phyloP scores from a whole-genome alignment of 2,888 invertebrate genomes.

The Orthonychiurus folsomi region DNA sequence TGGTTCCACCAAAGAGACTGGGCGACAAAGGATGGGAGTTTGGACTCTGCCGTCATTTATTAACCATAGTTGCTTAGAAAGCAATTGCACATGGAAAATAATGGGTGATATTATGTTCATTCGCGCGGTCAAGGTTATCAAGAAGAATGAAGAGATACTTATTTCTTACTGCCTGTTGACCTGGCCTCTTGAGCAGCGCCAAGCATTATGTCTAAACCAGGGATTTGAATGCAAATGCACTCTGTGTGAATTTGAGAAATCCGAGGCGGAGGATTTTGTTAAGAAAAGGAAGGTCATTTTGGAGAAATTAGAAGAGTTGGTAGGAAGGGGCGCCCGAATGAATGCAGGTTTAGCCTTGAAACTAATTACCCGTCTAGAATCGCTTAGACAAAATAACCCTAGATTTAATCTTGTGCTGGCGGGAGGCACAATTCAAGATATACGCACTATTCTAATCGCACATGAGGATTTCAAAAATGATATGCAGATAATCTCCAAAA shows the following conservation, averaged over 20 bases:
- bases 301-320: no score
- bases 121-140: not conserved
- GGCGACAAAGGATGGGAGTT: not conserved
- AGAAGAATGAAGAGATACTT: not conserved
- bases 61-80: slow-evolving; percentile 4
- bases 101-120: not conserved
- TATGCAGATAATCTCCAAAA: not conserved
- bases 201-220: not conserved
- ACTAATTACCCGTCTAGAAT: no score
- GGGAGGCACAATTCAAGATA: not conserved
- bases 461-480: no score
- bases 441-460: not conserved
- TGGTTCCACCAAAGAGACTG: no score
- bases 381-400: no score
- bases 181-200: not conserved
- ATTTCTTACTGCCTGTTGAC: not conserved
- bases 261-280: not conserved
- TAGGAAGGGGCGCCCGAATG: no score
- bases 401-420: not conserved
- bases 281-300: not conserved
- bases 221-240: slow-evolving; percentile 8
- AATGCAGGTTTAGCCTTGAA: no score
- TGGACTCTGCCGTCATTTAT: not conserved
- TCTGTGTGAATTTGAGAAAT: not conserved
- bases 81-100: not conserved